Base-by-base conservation (phyloP, 2,888 invertebrate genomes). In the Mylabris sibirica region DNA sequence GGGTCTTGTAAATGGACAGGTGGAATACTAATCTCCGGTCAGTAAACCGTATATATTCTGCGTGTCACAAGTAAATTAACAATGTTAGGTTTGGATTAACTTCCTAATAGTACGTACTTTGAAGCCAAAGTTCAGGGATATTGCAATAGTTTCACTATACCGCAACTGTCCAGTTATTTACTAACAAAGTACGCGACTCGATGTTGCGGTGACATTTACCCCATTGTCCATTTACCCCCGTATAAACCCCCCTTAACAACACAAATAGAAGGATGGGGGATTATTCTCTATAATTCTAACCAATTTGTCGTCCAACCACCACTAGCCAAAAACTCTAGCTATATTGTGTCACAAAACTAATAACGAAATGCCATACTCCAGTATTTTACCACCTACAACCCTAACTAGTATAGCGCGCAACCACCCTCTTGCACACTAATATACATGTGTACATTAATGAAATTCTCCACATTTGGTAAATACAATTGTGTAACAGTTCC, bases 301-400 rank as follows among this genome's bases (percentile, higher is more conserved):
- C 79, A 82, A 82, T 82, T 82, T 82, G 80, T 79, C 77, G 80
- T 79, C 76, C 17, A 49, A 49, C 44, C 20, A 49, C 49, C 38
- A 38, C 12, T 14, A 38, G 1, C 75, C 74, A 69, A 73, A 74
- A 49, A 70, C 76, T 75, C 76, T 73, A 71, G 77, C 77, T 78
- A 81, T 79, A 73, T 76, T 17, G 11, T 80, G 78, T 78, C 79
- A 76, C 78, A 79, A 77, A 81, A 82, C 81, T 81, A 82, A 82
- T 81, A 82, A 81, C 78, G 74, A 75, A 77, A 78, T 72, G 68
- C 70, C 65, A 59, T 68, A 60, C 68, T 57, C 70, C 41, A 63
- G 68, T 38, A 65, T 68, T 65, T 65, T 65, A 69, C 64, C 68
- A 63, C 71, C 64, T 26, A 60, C 38, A 9, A 49, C 49, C 20